Percentiles rank a stretch among this genome's conserved stretches.
phyloP scores from a whole-genome alignment of 2,113 vertebrate genomes.

The Geothlypis trichas region DNA sequence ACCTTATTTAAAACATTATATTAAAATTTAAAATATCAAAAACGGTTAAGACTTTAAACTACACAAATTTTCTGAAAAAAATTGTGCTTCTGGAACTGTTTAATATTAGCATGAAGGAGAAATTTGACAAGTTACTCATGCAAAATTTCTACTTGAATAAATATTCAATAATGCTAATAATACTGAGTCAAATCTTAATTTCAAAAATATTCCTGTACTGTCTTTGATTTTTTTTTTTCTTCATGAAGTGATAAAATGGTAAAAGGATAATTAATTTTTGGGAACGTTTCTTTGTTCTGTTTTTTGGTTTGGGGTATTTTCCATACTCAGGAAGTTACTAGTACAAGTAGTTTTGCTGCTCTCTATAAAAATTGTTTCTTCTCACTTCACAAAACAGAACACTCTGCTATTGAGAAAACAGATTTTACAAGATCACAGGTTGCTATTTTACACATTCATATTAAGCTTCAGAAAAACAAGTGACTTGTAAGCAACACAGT shows the following conservation, averaged over 20 bases:
- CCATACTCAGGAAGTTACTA: background rate
- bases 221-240: background rate
- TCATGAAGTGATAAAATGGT: background rate
- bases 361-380: background rate
- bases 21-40: background rate
- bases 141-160: background rate
- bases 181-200: background rate
- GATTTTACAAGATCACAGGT: background rate
- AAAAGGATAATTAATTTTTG: background rate
- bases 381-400: background rate
- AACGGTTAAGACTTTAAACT: background rate
- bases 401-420: background rate
- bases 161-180: background rate
- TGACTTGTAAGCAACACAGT: background rate
- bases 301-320: background rate
- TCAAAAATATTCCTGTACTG: background rate
- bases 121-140: background rate
- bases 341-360: background rate
- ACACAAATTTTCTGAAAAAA: background rate
- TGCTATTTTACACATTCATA: background rate
- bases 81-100: background rate
- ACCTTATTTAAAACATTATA: background rate
- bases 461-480: background rate
- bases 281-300: rapidly evolving
- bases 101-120: background rate